Conservation (phyloP, 2,113 vertebrate species). For the Cricetomys ansorgei region DNA sequence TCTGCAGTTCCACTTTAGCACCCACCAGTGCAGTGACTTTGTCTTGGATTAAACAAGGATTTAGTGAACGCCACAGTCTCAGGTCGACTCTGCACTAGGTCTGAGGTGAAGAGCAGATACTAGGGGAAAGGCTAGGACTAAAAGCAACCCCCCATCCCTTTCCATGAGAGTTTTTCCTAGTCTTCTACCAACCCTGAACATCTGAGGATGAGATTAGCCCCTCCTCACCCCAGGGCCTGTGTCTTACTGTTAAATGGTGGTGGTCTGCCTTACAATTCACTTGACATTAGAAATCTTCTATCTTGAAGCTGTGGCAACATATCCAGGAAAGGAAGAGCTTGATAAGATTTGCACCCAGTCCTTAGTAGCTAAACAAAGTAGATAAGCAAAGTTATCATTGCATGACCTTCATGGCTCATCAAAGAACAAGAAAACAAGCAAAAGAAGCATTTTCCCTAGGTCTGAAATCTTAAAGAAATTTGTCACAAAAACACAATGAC, state of each 20-base stretch:
- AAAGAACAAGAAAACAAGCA: not conserved
- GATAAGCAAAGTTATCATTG: not conserved
- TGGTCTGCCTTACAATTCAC: not conserved
- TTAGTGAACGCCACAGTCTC: not conserved
- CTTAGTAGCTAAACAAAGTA: not conserved
- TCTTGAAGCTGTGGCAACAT: conserved; percentile 1
- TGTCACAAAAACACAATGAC: not conserved
- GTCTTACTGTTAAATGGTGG: not conserved
- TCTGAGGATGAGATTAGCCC: not conserved
- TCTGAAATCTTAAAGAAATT: not conserved
- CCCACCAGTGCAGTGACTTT: not conserved
- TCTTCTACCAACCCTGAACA: too few species aligned
- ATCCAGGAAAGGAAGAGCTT: not conserved
- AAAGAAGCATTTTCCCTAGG: not conserved
- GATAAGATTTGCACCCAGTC: not conserved
- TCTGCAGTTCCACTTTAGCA: not conserved
- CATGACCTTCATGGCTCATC: not conserved
- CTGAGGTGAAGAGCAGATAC: not conserved
- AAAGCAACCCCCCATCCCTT: not conserved
- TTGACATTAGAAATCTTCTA: not conserved
- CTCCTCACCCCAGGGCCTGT: not conserved
- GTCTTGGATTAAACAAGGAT: not conserved
- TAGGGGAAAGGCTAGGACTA: not conserved
- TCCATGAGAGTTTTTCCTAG: not conserved
- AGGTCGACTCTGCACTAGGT: not conserved